Evolutionary conservation across 2,888 invertebrate genomes (phyloP).

Genomic region (Rhagophthalmus giganteus): DNA sequence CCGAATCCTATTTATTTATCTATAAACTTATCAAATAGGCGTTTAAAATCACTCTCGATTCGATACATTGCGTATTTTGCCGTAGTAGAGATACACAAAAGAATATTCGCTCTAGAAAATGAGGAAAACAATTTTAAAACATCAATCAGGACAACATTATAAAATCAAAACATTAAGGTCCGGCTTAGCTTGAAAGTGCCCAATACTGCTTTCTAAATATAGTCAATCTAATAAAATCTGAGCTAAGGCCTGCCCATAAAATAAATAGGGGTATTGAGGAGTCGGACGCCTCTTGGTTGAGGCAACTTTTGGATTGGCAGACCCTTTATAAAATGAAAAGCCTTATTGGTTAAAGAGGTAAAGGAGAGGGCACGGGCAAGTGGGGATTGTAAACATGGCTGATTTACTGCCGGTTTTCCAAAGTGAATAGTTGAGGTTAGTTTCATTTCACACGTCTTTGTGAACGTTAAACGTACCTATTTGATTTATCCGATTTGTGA

Average conservation of each 20-base stretch:
- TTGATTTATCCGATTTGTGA: slow-evolving; percentile 2
- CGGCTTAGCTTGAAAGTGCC: slow-evolving; percentile 24
- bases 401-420: slow-evolving; percentile 50
- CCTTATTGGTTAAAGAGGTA: slow-evolving; percentile 43
- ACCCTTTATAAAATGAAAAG: slow-evolving; percentile 42
- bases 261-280: slow-evolving; percentile 50
- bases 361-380: slow-evolving; percentile 39
- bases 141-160: slow-evolving; percentile 2
- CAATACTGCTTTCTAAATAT: slow-evolving; percentile 55
- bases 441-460: slow-evolving; percentile 48
- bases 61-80: too few relatives aligned
- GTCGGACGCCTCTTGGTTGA: slow-evolving; percentile 45
- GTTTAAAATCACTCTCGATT: too few relatives aligned
- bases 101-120: too few relatives aligned
- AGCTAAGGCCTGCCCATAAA: slow-evolving; percentile 54
- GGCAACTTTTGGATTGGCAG: slow-evolving; percentile 44
- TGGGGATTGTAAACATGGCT: slow-evolving; percentile 55
- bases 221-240: slow-evolving; percentile 56
- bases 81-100: too few relatives aligned
- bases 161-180: slow-evolving; percentile 9
- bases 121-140: too few relatives aligned
- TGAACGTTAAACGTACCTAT: slow-evolving; percentile 37
- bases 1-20: too few relatives aligned
- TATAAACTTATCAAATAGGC: too few relatives aligned
- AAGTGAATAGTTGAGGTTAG: slow-evolving; percentile 46